Evolutionary conservation across 2,113 vertebrate genomes (phyloP), one percentile per base, ranked within the genome.

Genomic region (Peromyscus californicus): DNA sequence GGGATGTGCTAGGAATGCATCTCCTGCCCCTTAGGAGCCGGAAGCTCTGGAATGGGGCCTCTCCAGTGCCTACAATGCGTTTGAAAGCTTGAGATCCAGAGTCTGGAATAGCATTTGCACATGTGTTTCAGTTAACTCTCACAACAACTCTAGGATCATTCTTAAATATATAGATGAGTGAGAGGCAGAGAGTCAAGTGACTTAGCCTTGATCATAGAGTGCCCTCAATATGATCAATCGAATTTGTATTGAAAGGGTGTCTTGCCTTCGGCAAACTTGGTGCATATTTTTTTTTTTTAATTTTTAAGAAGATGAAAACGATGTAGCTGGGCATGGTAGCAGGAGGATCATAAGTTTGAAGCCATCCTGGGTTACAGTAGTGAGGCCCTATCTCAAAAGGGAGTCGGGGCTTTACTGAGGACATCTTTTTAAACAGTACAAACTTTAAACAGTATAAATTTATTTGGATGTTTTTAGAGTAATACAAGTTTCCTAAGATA

Each of bases 401-500:
- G 75, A 29, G 83, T 51, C 9, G 7, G 61, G 6, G 87, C 31
- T 94, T 96, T 90, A n/a, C 11, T 39, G 33, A 91, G 59, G 65
- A 70, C 22, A 57, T 79, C 19, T 97, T 92, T 92, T 33, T 45
- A 92, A 83, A 39, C 39, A 91, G 0, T 91, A 31, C 92, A 36
- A 75, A 91, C 45, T 95, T 24, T 63, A 84, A 97, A 88, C 89
- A 42, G 90, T 89, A 57, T 84, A 93, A 42, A 85, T 94, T 84
- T 95, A 90, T 80, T 79, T 83, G 39, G 79, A 65, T 3, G 42
- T 45, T 65, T 94, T 91, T 95, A 89, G 80, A 91, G 54, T 72
- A 95, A 72, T 84, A 70, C 12, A 93, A 91, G 21, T 96, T 90
- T 57, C 16, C 29, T 83, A 67, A 83, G 33, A 89, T 69, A 83